These are phyloP conservation scores for Platyrinchus mystaceus DNA, from an alignment of 2,797 vertebrate species.

Conservation along the genomic window DNA sequence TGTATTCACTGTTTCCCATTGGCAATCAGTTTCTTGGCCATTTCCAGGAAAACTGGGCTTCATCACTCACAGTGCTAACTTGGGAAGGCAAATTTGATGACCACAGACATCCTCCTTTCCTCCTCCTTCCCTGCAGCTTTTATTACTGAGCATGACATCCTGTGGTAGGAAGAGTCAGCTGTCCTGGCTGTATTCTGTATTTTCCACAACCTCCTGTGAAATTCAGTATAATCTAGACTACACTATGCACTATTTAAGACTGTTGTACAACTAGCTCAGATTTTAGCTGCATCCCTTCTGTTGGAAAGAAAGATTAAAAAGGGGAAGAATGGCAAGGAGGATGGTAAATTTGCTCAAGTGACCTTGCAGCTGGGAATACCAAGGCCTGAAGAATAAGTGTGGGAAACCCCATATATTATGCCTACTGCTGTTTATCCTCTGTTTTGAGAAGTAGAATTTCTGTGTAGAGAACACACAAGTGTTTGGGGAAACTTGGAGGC, in stretches of 20 bases:
- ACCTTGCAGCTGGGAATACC: neutral
- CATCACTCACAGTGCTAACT: fast-evolving
- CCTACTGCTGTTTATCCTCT: neutral
- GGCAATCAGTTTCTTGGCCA: neutral
- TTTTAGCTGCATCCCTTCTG: neutral
- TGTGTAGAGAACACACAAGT: fast-evolving
- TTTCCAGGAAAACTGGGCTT: neutral
- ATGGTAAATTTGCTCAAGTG: too few species aligned
- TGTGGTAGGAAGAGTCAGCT: neutral
- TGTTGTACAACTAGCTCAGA: too few species aligned
- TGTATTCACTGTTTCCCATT: neutral
- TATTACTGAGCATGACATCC: neutral
- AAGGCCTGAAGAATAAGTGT: neutral
- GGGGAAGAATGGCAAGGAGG: neutral
- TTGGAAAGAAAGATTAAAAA: neutral
- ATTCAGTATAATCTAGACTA: neutral
- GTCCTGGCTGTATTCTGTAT: neutral
- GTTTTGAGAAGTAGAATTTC: neutral
- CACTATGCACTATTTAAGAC: neutral
- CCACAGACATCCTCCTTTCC: neutral
- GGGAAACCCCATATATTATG: neutral
- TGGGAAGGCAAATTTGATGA: neutral
- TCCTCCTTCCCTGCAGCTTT: neutral
- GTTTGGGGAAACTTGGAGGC: neutral
- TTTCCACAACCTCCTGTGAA: neutral